phyloP scores from a whole-genome alignment of 2,113 vertebrate species.

The Willisornis vidua region DNA sequence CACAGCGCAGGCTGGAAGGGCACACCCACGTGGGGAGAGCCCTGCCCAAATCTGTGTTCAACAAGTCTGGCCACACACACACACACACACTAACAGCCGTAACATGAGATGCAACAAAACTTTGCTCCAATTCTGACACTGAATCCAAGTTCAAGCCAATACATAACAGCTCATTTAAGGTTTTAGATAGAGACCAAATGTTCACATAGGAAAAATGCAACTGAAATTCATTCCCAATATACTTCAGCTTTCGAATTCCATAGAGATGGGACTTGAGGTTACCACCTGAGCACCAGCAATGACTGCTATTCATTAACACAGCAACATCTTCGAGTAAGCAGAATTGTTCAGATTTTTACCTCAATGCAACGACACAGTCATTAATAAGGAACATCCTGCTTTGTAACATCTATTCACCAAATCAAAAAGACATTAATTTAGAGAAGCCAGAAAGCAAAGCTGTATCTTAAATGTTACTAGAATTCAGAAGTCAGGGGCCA shows the following conservation, averaged over 20 bases:
- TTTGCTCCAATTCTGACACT: not conserved
- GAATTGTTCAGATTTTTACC: not conserved
- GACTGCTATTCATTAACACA: not conserved
- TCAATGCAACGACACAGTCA: not conserved
- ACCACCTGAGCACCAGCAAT: not conserved
- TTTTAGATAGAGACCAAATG: not conserved
- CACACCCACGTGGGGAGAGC: too few relatives aligned
- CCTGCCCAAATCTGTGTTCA: too few relatives aligned
- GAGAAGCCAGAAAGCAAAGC: not conserved
- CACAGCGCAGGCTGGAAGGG: too few relatives aligned
- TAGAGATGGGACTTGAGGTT: not conserved
- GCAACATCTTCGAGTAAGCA: not conserved
- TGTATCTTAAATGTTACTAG: not conserved
- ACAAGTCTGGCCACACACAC: too few relatives aligned
- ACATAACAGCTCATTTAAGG: not conserved
- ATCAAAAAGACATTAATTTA: not conserved
- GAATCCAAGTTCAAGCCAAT: not conserved
- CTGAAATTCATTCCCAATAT: not conserved
- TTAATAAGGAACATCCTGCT: not conserved
- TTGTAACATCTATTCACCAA: not conserved
- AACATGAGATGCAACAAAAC: not conserved
- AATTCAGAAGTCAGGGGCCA: not conserved
- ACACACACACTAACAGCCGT: not conserved
- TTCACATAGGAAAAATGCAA: not conserved
- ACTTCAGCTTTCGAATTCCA: not conserved